These are phyloP conservation scores for Platichthys stellatus DNA, from an alignment of 2,113 vertebrate species.

Conservation along the genomic window DNA sequence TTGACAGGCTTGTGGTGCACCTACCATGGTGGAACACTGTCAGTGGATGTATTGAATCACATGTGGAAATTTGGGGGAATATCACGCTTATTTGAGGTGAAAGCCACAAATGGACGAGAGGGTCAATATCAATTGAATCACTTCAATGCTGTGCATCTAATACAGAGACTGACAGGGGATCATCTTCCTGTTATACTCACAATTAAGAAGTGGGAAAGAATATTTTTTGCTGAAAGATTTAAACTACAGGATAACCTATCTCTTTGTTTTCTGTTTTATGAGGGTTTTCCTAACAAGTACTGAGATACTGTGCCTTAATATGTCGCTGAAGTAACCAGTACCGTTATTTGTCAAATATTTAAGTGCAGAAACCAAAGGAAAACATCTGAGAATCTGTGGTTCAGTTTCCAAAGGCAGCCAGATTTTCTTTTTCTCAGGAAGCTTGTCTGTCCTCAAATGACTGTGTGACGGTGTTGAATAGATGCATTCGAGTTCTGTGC, in stretches of 20 bases:
- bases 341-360: not conserved
- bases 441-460: conserved; percentile 51
- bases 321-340: not conserved
- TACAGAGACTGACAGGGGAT: not conserved
- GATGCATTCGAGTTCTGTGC: conserved; percentile 63
- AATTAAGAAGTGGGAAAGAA: too few species aligned
- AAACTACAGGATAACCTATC: too few species aligned
- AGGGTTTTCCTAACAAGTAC: too few species aligned
- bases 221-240: too few species aligned
- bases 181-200: too few species aligned
- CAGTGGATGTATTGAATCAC: not conserved
- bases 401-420: not conserved
- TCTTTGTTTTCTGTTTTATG: too few species aligned
- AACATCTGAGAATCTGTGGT: conserved; percentile 13
- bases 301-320: not conserved
- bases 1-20: not conserved
- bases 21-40: not conserved
- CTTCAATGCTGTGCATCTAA: not conserved
- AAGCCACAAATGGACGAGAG: conserved; percentile 7
- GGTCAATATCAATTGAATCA: not conserved
- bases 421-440: conserved; percentile 38
- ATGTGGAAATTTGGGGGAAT: not conserved
- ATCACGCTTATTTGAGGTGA: not conserved
- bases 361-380: conserved; percentile 4
- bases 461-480: conserved; percentile 56